These are phyloP conservation scores for Synanthedon tipuliformis DNA, from an alignment of 2,888 invertebrate genomes.

Conservation along the genomic window DNA sequence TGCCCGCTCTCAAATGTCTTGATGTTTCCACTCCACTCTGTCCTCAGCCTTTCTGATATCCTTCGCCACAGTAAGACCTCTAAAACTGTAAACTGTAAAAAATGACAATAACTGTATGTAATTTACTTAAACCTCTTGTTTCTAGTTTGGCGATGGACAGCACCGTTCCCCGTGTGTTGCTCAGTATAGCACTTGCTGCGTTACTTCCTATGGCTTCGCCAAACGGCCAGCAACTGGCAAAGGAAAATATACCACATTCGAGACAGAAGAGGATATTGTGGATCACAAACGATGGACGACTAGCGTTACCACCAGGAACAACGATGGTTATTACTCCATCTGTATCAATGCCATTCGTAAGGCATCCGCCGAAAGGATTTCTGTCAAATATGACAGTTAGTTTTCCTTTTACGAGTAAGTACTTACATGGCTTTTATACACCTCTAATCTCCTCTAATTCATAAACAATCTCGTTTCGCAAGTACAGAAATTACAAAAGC, in stretches of 20 bases:
- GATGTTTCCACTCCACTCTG: too few species aligned
- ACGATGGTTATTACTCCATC: slow-evolving; percentile 84
- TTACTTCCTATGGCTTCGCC: slow-evolving; percentile 53
- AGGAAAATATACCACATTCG: slow-evolving; percentile 72
- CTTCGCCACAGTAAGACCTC: too few species aligned
- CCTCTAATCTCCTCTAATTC: too few species aligned
- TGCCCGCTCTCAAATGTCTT: too few species aligned
- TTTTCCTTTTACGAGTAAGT: slow-evolving; percentile 87
- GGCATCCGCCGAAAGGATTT: slow-evolving; percentile 88
- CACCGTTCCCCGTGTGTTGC: slow-evolving; percentile 48
- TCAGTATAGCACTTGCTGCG: slow-evolving; percentile 58
- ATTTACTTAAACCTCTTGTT: background rate
- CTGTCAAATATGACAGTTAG: slow-evolving; percentile 86
- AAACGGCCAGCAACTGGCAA: slow-evolving; percentile 31
- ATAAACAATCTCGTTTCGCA: too few species aligned
- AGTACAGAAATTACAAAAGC: too few species aligned
- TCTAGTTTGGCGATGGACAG: slow-evolving; percentile 54
- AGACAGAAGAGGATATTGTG: slow-evolving; percentile 85
- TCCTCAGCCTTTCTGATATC: too few species aligned
- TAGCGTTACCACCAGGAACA: slow-evolving; percentile 87
- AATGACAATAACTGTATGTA: too few species aligned
- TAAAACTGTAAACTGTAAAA: too few species aligned
- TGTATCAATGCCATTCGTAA: slow-evolving; percentile 82
- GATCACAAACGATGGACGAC: slow-evolving; percentile 86
- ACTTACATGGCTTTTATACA: background rate